These are phyloP conservation scores for Otolemur crassicaudatus DNA, from an alignment of 2,797 vertebrate genomes.

Conservation along the genomic window DNA sequence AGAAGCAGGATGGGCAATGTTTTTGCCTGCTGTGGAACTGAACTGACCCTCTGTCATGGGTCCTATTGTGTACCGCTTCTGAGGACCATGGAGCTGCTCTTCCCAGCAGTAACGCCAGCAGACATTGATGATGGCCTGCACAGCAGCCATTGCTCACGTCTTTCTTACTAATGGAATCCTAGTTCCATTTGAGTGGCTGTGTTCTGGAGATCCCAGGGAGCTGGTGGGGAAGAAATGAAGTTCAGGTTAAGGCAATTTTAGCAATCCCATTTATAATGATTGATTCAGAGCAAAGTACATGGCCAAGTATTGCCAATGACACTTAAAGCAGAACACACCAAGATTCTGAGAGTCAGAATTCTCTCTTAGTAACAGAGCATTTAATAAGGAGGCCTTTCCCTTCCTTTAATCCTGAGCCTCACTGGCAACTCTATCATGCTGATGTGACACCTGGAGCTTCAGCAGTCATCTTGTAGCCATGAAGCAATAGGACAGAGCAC, in stretches of 20 bases:
- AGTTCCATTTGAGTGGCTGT: background rate
- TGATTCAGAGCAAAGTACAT: background rate
- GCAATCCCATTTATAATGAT: background rate
- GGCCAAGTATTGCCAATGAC: background rate
- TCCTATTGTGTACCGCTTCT: background rate
- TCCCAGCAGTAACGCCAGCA: rapidly evolving
- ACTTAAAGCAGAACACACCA: background rate
- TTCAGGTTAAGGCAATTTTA: background rate
- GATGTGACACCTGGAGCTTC: background rate
- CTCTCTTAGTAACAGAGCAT: background rate
- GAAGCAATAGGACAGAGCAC: background rate
- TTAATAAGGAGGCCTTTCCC: background rate
- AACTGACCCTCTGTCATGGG: rapidly evolving
- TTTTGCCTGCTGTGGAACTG: rapidly evolving
- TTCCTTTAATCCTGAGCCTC: background rate
- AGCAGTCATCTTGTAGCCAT: background rate
- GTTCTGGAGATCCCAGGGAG: background rate
- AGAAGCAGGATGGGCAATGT: rapidly evolving
- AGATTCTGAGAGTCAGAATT: background rate
- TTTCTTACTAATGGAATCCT: background rate
- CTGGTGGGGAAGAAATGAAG: background rate
- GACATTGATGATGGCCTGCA: rapidly evolving
- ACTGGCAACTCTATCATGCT: too few species aligned
- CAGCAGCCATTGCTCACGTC: background rate
- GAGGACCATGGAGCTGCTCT: background rate